Evolutionary conservation across 1,140 invertebrate genomes (phyloP).

Genomic region (Drosophila ficusphila): DNA sequence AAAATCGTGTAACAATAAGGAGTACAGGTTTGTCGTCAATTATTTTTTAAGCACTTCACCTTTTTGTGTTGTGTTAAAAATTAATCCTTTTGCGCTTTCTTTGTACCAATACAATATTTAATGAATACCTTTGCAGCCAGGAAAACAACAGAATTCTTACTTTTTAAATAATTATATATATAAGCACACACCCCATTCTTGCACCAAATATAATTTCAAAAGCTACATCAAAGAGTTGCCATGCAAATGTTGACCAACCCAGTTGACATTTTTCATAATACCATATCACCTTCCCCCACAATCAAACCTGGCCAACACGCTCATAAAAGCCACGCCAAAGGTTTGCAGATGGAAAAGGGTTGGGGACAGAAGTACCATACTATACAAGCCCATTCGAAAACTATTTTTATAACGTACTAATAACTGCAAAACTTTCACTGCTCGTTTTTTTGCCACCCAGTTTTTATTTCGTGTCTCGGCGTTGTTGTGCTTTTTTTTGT

Average conservation of each 20-base stretch:
- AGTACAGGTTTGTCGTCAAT: background rate
- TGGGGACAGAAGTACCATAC: background rate
- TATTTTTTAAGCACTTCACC: background rate
- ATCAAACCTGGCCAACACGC: slow-evolving; percentile 47
- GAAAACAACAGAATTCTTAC: background rate
- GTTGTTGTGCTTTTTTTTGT: slow-evolving; percentile 44
- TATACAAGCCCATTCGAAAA: slow-evolving; percentile 41
- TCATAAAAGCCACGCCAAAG: slow-evolving; percentile 66
- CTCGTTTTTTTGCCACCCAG: slow-evolving; percentile 67
- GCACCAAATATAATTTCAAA: slow-evolving; percentile 24
- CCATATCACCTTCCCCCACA: slow-evolving; percentile 25
- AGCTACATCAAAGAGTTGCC: slow-evolving; percentile 28
- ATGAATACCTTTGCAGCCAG: background rate
- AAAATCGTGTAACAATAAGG: slow-evolving; percentile 4
- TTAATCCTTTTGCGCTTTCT: no score
- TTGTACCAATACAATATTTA: background rate
- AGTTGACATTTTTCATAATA: slow-evolving; percentile 62
- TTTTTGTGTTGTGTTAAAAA: background rate
- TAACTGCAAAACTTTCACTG: slow-evolving; percentile 81
- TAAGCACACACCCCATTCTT: slow-evolving; percentile 29
- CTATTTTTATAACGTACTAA: slow-evolving; percentile 81
- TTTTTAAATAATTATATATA: background rate
- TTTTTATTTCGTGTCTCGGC: slow-evolving; percentile 32
- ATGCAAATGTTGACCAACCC: slow-evolving; percentile 23
- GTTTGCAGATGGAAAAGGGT: background rate